Conservation (phyloP, 2,113 vertebrate species). For the Dissostichus mawsoni region DNA sequence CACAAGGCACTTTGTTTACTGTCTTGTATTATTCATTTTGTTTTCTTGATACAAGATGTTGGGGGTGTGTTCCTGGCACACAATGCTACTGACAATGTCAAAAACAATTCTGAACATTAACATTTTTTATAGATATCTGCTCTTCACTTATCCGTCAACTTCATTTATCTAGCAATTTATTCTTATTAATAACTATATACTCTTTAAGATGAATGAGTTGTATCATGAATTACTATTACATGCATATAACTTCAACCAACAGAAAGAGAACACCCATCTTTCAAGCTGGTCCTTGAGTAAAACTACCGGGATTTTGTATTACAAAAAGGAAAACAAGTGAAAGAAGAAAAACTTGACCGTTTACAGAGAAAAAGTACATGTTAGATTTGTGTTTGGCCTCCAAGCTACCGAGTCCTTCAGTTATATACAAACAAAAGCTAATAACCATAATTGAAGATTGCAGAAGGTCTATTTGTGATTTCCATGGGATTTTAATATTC, state of each 20-base stretch:
- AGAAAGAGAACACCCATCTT: too few species aligned
- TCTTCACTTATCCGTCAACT: not conserved
- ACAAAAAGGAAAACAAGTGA: not conserved
- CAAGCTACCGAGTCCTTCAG: slow-evolving; percentile 1
- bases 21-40: not conserved
- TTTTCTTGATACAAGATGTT: not conserved
- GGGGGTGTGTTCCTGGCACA: not conserved
- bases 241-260: too few species aligned
- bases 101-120: not conserved
- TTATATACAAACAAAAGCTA: slow-evolving; percentile 2
- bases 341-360: not conserved
- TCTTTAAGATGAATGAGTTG: not conserved
- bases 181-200: not conserved
- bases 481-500: slow-evolving; percentile 4
- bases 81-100: not conserved
- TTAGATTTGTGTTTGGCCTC: not conserved
- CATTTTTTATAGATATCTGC: not conserved
- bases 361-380: not conserved
- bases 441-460: not conserved
- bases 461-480: not conserved
- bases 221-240: not conserved
- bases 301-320: not conserved
- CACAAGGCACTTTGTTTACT: not conserved
- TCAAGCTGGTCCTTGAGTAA: not conserved
- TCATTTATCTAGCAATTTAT: not conserved